Base-by-base conservation (phyloP, 1,140 invertebrate species). In the Drosophila pseudoananassae region DNA sequence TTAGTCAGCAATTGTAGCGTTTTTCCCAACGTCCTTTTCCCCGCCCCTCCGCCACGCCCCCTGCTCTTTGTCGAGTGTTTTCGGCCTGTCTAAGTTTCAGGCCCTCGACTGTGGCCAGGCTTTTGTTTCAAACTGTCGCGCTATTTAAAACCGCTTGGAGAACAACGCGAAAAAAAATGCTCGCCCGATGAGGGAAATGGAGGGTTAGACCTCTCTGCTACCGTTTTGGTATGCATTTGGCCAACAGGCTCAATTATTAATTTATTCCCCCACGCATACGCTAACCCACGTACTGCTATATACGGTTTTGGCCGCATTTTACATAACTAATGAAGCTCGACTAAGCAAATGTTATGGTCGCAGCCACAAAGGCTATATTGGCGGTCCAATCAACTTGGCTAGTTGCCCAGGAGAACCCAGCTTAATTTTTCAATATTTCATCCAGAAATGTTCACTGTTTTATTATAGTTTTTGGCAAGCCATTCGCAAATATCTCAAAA, bases 1-100 rank as follows among this genome's bases (percentile, higher is more conserved):
- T 87, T 87, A 87, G 82, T 87, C 83, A 88, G 82, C 83, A 88
- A 88, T 87, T 87, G 82, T 87, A 76, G 60, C 78, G 64, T 66
- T 81, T 77, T 80, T 64, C 49, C 20, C 29, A 29, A 46, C 31
- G 36, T 50, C 23, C 36, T 40, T 9, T 9, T 10, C 10, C 12
- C 10, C 3, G 10, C 33, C 33, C 10, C 25, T 45, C 46, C 38
- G 25, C 23, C 60, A 43, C 38, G 25, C 23, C 60, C 64, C 64
- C 47, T 29, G 40, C 51, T 51, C 56, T 60, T 65, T 84, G 71
- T 78, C 70, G 78, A 88, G 83, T 85, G 78, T 70, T 74, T 64
- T 65, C 3, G 72, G 60, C 82, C 78, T 84, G 80, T 85, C 80
- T 83, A 79, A 84, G 80, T 80, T 71, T 56, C 52, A 65, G 52